A percentile compares a stretch with the other conserved stretches of the same genome.
These are phyloP conservation scores for Ceramica pisi DNA, from an alignment of 2,888 invertebrate genomes.

Conservation along the genomic window DNA sequence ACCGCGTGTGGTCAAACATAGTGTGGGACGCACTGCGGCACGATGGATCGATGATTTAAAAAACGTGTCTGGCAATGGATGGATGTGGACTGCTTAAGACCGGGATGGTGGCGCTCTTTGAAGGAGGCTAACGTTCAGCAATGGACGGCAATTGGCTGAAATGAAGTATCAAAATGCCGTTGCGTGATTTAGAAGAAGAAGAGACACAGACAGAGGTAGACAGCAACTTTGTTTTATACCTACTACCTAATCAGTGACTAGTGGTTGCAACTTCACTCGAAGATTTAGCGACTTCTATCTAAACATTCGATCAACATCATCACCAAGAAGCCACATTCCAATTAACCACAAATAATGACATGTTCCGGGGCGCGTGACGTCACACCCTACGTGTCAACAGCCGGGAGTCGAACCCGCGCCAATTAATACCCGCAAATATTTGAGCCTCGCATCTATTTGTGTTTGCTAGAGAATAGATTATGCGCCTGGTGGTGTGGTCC, in stretches of 20 bases:
- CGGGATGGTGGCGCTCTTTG: too few species aligned
- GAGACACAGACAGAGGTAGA: too few species aligned
- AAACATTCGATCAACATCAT: background rate
- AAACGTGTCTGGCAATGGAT: too few species aligned
- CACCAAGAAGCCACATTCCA: conserved; percentile 34
- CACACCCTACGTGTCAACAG: conserved; percentile 65
- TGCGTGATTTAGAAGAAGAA: too few species aligned
- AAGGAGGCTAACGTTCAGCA: too few species aligned
- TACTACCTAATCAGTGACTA: background rate
- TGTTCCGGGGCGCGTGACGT: conserved; percentile 22
- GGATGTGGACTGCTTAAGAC: too few species aligned
- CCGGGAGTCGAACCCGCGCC: conserved; percentile 69
- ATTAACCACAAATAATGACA: conserved; percentile 49
- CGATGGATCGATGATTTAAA: too few species aligned
- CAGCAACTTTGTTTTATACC: background rate
- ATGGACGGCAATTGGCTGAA: too few species aligned
- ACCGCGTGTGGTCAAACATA: too few species aligned
- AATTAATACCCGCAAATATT: conserved; percentile 75
- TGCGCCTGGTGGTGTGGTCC: conserved; percentile 14
- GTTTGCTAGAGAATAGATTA: conserved; percentile 52
- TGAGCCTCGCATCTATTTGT: conserved; percentile 50
- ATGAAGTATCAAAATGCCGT: too few species aligned
- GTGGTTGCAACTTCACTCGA: background rate
- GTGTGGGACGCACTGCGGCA: too few species aligned
- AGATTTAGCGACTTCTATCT: background rate